Conservation (phyloP, 2,888 invertebrate genomes). For the Spilosoma lubricipeda region DNA sequence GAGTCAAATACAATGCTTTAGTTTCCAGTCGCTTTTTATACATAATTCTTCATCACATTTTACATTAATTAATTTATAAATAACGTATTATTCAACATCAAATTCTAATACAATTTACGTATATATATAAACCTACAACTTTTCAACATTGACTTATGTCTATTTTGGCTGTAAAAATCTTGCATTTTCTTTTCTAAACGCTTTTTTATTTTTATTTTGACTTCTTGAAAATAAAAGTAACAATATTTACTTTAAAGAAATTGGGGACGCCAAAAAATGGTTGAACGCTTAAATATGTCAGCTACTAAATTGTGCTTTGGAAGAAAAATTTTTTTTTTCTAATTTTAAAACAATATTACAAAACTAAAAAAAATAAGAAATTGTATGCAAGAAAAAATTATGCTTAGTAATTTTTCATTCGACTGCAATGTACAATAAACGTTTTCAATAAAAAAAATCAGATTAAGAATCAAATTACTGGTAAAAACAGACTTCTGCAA, state of each 20-base stretch:
- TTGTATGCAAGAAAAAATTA: neutral
- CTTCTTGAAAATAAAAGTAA: neutral
- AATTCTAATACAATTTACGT: constrained; percentile 2
- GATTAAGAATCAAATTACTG: too few species aligned
- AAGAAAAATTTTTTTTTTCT: neutral
- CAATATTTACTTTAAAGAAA: neutral
- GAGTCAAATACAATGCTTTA: constrained; percentile 9
- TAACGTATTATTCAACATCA: constrained; percentile 27
- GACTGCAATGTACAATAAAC: neutral
- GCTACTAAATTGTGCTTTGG: neutral
- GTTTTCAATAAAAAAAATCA: too few species aligned
- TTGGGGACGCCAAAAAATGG: too few species aligned
- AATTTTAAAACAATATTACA: neutral
- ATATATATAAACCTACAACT: neutral
- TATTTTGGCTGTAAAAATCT: constrained; percentile 15
- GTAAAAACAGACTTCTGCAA: too few species aligned
- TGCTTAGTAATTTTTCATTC: neutral
- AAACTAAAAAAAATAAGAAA: neutral
- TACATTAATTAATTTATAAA: constrained; percentile 33
- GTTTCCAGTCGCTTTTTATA: constrained; percentile 39
- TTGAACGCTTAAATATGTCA: too few species aligned
- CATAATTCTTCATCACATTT: constrained; percentile 48
- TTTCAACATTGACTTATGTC: constrained; percentile 6
- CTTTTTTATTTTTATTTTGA: neutral
- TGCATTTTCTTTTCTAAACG: neutral